Base-by-base conservation (phyloP, 2,113 vertebrate species). In the Cygnus atratus region DNA sequence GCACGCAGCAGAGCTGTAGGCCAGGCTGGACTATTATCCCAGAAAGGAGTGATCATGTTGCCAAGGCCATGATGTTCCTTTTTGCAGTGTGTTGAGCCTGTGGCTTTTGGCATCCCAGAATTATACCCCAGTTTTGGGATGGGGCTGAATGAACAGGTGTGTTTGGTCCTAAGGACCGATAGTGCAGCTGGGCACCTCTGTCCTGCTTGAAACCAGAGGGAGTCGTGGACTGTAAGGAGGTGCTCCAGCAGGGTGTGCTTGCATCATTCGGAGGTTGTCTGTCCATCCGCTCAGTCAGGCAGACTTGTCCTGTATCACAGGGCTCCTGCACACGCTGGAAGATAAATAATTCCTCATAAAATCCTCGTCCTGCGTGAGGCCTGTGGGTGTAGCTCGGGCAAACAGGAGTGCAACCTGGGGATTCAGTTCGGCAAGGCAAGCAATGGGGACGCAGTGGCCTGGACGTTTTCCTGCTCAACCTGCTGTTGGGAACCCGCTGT, bases 301-400 rank as follows among this genome's bases (percentile, higher is more conserved):
- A n/a, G 72, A 4, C 29, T 19, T 12, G 72, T 18, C 29, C 59
- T 4, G 0, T 31, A 0, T 1, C 1, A 0, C 0, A 0, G 5
- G 31, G 68, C 22, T 59, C n/a, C 22, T 46, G 16, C 31, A 17
- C 13, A 11, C 35, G 14, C 31, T 26, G 54, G 41, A 41, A 44
- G 9, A 26, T n/a, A 7, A 33, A 26, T 57, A 9, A 18, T 75
- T 44, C 16, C 73, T 26, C 39, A 8, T 41, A 22, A 41, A 68
- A n/a, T n/a, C 46, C 31, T 68, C 10, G 3, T 46, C 21, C 46
- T 46, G 65, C 17, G 8, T 44, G 14, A 44, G 25, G 55, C 21
- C 31, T 59, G 9, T n/a, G 37, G 9, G 9, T 25, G 14, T 58
- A 74, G 39, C 72, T 59, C 10, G 26, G 73, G 12, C 33, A n/a